Evolutionary conservation across 2,113 vertebrate species (phyloP).

Genomic region (Labrus mixtus): DNA sequence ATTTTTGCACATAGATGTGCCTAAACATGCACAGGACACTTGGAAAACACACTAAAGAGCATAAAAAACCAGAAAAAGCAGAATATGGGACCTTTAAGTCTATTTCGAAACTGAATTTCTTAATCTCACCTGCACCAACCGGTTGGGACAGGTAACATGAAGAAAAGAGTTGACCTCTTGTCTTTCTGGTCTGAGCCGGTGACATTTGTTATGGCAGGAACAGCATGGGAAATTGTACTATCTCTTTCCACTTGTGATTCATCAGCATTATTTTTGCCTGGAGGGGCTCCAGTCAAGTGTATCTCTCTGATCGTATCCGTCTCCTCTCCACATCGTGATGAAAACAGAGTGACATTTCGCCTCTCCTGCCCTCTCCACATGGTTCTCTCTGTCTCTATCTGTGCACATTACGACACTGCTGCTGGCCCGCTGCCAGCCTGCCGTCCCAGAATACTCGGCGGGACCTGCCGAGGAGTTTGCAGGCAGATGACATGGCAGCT

Average conservation of each 20-base stretch:
- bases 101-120: slow-evolving; percentile 12
- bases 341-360: slow-evolving; percentile 12
- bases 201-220: slow-evolving; percentile 38
- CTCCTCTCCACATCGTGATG: slow-evolving; percentile 33
- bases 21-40: too few relatives aligned
- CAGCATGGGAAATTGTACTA: slow-evolving; percentile 19
- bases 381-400: slow-evolving; percentile 10
- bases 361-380: slow-evolving; percentile 19
- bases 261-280: slow-evolving; percentile 46
- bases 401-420: slow-evolving; percentile 28
- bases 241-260: slow-evolving; percentile 40
- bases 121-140: slow-evolving; percentile 12
- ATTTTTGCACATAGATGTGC: too few relatives aligned
- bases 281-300: neutral
- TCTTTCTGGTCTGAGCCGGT: slow-evolving; percentile 28
- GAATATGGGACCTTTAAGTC: too few relatives aligned
- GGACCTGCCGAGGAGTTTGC: slow-evolving; percentile 53
- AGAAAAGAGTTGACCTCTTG: slow-evolving; percentile 6
- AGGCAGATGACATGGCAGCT: slow-evolving; percentile 57
- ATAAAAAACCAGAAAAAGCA: too few relatives aligned
- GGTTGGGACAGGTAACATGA: slow-evolving; percentile 11
- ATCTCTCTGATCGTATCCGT: slow-evolving; percentile 14
- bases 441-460: slow-evolving; percentile 65
- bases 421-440: slow-evolving; percentile 58
- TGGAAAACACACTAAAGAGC: too few relatives aligned